Evolutionary conservation across 2,797 vertebrate genomes (phyloP).

Genomic region (Malacoctenus gilli): DNA sequence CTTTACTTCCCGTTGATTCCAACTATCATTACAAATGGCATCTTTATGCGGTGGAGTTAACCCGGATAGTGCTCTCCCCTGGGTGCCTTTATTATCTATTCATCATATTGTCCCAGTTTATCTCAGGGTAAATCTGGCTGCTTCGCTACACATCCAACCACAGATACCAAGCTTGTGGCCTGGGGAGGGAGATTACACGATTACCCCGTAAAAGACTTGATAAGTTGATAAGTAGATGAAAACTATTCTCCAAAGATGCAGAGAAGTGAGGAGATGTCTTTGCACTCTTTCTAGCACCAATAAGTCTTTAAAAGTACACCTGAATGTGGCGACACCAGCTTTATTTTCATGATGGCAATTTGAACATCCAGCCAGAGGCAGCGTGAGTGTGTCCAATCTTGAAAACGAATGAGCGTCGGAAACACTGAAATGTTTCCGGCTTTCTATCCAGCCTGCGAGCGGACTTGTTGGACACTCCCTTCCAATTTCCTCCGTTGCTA

Average conservation of each 20-base stretch:
- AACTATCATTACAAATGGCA: conserved; percentile 74
- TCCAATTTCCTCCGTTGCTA: conserved; percentile 43
- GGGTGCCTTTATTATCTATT: conserved; percentile 81
- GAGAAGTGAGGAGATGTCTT: conserved; percentile 21
- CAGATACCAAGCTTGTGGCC: conserved; percentile 67
- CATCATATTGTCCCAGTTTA: conserved; percentile 85
- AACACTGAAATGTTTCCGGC: conserved; percentile 57
- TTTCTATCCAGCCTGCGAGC: conserved; percentile 44
- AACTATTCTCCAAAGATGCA: conserved; percentile 46
- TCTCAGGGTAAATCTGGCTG: conserved; percentile 75
- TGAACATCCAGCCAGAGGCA: conserved; percentile 44
- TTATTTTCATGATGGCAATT: conserved; percentile 43
- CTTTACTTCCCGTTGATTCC: conserved; percentile 63
- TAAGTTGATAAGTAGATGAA: conserved; percentile 45
- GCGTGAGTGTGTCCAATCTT: conserved; percentile 41
- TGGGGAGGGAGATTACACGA: conserved; percentile 65
- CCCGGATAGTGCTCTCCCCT: conserved; percentile 77
- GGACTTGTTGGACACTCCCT: conserved; percentile 52
- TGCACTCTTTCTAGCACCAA: conserved; percentile 22
- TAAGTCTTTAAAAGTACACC: conserved; percentile 27
- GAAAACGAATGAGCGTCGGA: conserved; percentile 61
- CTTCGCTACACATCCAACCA: conserved; percentile 65
- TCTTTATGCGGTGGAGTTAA: conserved; percentile 76
- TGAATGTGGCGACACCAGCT: conserved; percentile 29
- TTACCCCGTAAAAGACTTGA: conserved; percentile 43